phyloP scores from a whole-genome alignment of 1,140 invertebrate genomes.

The Cydia amplana region DNA sequence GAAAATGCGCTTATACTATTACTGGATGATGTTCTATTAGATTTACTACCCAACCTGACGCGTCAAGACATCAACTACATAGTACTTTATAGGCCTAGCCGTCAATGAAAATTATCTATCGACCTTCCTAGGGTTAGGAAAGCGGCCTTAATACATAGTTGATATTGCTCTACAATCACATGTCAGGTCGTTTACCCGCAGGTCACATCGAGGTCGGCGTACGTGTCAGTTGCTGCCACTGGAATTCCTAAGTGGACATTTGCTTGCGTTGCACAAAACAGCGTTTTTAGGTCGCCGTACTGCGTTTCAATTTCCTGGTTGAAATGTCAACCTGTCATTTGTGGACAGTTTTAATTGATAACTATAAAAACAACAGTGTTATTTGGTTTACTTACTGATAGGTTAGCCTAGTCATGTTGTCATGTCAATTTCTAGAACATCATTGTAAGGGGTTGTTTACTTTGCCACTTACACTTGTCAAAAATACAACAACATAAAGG shows the following conservation, averaged over 20 bases:
- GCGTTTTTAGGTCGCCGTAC: conserved; percentile 17
- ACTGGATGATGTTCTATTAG: not conserved
- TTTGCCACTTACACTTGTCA: too few relatives aligned
- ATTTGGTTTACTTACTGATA: too few relatives aligned
- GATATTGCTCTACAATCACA: conserved; percentile 25
- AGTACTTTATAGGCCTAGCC: not conserved
- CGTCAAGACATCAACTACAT: not conserved
- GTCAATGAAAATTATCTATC: conserved; percentile 1
- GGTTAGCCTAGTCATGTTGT: too few relatives aligned
- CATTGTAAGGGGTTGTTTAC: too few relatives aligned
- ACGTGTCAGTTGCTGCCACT: conserved; percentile 14
- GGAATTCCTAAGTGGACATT: conserved; percentile 28
- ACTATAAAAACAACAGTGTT: too few relatives aligned
- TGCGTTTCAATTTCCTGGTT: conserved; percentile 5
- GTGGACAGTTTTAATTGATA: not conserved
- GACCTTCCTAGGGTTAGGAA: conserved; percentile 31
- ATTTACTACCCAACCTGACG: not conserved
- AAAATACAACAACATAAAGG: too few relatives aligned
- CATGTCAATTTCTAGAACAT: too few relatives aligned
- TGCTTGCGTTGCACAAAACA: conserved; percentile 27
- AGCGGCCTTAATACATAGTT: conserved; percentile 30
- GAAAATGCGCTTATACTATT: too few relatives aligned
- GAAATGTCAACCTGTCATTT: not conserved
- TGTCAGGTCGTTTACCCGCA: conserved; percentile 19
- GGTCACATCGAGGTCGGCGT: conserved; percentile 19